Conservation (phyloP, 2,888 invertebrate genomes). For the Agonopterix alstromeriana region DNA sequence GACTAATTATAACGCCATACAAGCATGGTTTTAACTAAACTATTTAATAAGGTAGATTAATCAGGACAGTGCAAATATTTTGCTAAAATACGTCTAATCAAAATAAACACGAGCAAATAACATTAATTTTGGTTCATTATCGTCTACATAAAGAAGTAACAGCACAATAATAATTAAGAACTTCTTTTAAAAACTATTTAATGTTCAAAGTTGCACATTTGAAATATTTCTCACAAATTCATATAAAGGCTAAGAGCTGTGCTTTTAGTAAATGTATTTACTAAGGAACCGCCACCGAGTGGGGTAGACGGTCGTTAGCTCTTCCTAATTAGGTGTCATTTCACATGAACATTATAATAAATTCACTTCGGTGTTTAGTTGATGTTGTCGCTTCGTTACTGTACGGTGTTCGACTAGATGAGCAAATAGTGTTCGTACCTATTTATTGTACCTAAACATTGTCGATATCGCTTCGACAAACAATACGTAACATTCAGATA, state of each 20-base stretch:
- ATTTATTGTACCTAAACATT: constrained; percentile 37
- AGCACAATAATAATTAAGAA: constrained; percentile 10
- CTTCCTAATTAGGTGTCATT: constrained; percentile 36
- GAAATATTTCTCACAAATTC: constrained; percentile 31
- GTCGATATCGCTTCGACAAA: constrained; percentile 25
- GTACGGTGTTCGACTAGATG: constrained; percentile 52
- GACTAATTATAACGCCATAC: constrained; percentile 12
- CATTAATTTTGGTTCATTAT: constrained; percentile 1
- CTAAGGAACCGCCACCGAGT: constrained; percentile 13
- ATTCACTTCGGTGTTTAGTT: constrained; percentile 60
- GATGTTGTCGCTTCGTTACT: constrained; percentile 65
- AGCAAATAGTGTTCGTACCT: constrained; percentile 44
- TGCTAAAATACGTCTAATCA: background rate
- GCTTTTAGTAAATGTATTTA: constrained; percentile 42
- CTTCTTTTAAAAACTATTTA: constrained; percentile 15
- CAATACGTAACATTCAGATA: constrained; percentile 34
- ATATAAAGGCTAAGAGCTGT: constrained; percentile 35
- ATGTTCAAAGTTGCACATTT: constrained; percentile 34
- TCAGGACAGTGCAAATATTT: constrained; percentile 8
- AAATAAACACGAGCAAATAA: background rate
- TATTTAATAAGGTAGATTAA: constrained; percentile 15
- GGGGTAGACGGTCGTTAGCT: constrained; percentile 22
- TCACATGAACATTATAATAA: constrained; percentile 28
- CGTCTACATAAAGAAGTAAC: constrained; percentile 5
- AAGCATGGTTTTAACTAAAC: constrained; percentile 9